These are phyloP conservation scores for Syngnathus floridae DNA, from an alignment of 2,113 vertebrate genomes.

Conservation along the genomic window DNA sequence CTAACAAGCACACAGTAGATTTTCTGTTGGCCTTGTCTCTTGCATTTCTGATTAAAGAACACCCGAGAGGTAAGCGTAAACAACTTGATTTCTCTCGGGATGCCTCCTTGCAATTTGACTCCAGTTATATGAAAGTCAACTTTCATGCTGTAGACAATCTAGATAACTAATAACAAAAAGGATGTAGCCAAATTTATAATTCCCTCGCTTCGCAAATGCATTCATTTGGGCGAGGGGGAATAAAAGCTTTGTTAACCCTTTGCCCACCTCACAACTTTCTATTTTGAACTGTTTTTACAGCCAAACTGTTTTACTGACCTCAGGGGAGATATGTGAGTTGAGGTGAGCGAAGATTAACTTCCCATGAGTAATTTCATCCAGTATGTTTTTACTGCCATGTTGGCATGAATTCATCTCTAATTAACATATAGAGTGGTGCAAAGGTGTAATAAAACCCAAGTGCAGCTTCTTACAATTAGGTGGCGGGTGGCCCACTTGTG, in stretches of 20 bases:
- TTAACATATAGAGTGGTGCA: slow-evolving; percentile 9
- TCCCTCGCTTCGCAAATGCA: slow-evolving; percentile 26
- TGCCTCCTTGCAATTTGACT: background rate
- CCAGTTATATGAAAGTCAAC: slow-evolving; percentile 7
- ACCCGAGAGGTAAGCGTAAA: slow-evolving; percentile 20
- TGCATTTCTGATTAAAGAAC: slow-evolving; percentile 29
- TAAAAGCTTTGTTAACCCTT: slow-evolving; percentile 40
- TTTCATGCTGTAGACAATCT: background rate
- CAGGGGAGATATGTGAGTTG: slow-evolving; percentile 7
- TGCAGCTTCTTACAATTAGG: background rate
- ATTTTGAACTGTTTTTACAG: slow-evolving; percentile 38
- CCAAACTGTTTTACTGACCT: slow-evolving; percentile 22
- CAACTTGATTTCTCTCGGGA: slow-evolving; percentile 13
- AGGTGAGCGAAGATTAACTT: slow-evolving; percentile 11
- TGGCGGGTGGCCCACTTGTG: slow-evolving; percentile 10
- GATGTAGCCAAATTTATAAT: slow-evolving; percentile 25
- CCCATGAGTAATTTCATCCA: slow-evolving; percentile 5
- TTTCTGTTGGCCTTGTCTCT: slow-evolving; percentile 14
- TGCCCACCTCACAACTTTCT: slow-evolving; percentile 19
- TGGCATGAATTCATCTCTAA: slow-evolving; percentile 1
- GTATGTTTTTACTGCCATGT: background rate
- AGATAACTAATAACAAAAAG: background rate
- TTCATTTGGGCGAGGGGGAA: too few relatives aligned
- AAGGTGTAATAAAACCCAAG: slow-evolving; percentile 9
- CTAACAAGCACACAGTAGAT: slow-evolving; percentile 6